Base-by-base conservation (phyloP, 2,113 vertebrate species). In the Hippolais icterina region DNA sequence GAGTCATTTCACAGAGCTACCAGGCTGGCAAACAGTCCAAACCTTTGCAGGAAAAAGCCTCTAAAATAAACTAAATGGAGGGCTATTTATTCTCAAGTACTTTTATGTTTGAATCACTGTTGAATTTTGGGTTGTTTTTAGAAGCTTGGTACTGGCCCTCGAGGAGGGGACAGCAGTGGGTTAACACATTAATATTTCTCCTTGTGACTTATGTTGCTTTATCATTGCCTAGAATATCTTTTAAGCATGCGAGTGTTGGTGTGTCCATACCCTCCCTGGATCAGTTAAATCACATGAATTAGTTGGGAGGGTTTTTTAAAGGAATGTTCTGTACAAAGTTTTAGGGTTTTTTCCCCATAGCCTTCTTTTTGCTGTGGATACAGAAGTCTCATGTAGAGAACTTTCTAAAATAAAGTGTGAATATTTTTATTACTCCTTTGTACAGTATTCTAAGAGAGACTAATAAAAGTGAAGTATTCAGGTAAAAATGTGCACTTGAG, bases 351-450 rank as follows among this genome's bases (percentile, higher is more conserved):
- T 87, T 29, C 33, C 71, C 78, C 56, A 86, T 74, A 83, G 69
- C 75, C 53, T 69, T 71, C 79, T 72, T 64, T 89, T 96, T 96
- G 91, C 47, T 89, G 93, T 97, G 93, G 95, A 94, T 85, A 96
- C 89, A 87, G 81, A 60, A 95, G 86, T 96, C 97, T 97, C 97
- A 83, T 66, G 83, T 97, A 93, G 93, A 96, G 90, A 97, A 97
- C 97, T 98, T 98, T 98, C 96, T 98, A 98, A 98, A 96, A 96
- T 92, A 94, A 98, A 97, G 98, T 97, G 97, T 98, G 98, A 98
- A 98, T 98, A 98, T 98, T 98, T 98, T 98, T 98, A 98, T 97
- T 96, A 97, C 93, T 97, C 97, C 98, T 98, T 98, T 98, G 98
- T 98, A 98, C 97, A 98, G 97, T 95, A 97, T 97, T 98, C 97